These are phyloP conservation scores for Butastur rufipennis DNA, from an alignment of 2,113 vertebrate species.

Conservation along the genomic window DNA sequence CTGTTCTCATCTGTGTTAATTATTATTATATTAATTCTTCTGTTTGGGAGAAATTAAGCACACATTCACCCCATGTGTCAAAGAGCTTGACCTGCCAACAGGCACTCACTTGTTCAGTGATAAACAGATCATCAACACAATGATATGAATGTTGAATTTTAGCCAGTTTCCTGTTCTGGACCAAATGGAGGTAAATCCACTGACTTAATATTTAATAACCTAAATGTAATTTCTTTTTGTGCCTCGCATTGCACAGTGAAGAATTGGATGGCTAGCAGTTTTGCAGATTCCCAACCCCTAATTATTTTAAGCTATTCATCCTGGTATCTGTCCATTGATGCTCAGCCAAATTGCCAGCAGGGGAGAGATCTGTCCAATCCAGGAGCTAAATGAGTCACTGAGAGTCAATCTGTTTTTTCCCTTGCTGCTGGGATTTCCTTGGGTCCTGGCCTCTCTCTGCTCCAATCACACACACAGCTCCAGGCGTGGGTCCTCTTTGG, in stretches of 20 bases:
- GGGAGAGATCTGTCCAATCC: constrained; percentile 83
- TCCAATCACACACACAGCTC: constrained; percentile 59
- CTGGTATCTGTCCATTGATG: constrained; percentile 80
- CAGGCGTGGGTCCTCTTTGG: constrained; percentile 54
- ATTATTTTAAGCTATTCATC: constrained; percentile 87
- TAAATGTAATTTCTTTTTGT: constrained; percentile 80
- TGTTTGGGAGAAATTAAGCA: constrained; percentile 65
- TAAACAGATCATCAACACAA: constrained; percentile 76
- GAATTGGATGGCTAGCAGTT: constrained; percentile 76
- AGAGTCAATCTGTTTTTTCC: constrained; percentile 85
- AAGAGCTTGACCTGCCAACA: constrained; percentile 74
- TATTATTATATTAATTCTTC: constrained; percentile 75
- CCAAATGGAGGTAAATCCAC: constrained; percentile 80
- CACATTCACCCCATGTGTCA: constrained; percentile 66
- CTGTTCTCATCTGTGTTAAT: constrained; percentile 69
- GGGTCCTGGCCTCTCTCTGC: constrained; percentile 64
- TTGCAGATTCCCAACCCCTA: constrained; percentile 74
- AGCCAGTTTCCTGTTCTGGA: constrained; percentile 77
- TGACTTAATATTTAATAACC: constrained; percentile 85
- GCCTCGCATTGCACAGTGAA: constrained; percentile 72
- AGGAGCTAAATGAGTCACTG: constrained; percentile 89
- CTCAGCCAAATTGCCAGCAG: constrained; percentile 83
- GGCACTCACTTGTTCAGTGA: constrained; percentile 71
- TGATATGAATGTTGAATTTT: constrained; percentile 77
- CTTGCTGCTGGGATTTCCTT: constrained; percentile 76